phyloP scores from a whole-genome alignment of 2,113 vertebrate species.

The Malaclemys terrapin region DNA sequence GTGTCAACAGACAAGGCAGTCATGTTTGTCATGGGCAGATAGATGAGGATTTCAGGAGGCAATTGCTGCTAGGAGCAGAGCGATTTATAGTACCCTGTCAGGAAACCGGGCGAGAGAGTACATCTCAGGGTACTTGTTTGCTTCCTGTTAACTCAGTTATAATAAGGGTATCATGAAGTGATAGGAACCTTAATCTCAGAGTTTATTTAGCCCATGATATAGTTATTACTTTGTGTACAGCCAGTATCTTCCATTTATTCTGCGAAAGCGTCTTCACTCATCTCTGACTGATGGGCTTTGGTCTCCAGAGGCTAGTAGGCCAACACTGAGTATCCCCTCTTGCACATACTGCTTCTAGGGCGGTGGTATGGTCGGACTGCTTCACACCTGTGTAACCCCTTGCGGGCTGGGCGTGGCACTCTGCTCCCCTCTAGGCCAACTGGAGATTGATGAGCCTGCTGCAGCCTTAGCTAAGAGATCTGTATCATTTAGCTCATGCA shows the following conservation, averaged over 20 bases:
- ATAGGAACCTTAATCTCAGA: background rate
- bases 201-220: conserved; percentile 57
- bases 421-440: no score
- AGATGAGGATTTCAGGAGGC: background rate
- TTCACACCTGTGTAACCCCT: background rate
- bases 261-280: background rate
- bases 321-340: conserved; percentile 4
- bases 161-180: conserved; percentile 51
- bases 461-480: no score
- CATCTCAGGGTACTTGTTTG: conserved; percentile 39
- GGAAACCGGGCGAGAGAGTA: conserved; percentile 36
- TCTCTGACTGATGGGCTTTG: background rate
- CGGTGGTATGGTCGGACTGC: conserved; percentile 5
- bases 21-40: conserved; percentile 38
- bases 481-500: no score
- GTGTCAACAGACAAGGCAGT: conserved; percentile 8
- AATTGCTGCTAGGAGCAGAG: conserved; percentile 46
- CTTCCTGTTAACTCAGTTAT: conserved; percentile 45
- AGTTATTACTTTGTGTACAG: conserved; percentile 62
- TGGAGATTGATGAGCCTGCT: no score
- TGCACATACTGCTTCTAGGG: rapidly evolving
- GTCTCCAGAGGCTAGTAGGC: conserved; percentile 34
- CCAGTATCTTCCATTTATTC: conserved; percentile 60
- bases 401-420: no score
- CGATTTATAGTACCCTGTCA: conserved; percentile 52